Percentiles rank a stretch among this genome's conserved stretches.
These are phyloP conservation scores for Odontothrips loti DNA, from an alignment of 2,888 invertebrate genomes.

Conservation along the genomic window DNA sequence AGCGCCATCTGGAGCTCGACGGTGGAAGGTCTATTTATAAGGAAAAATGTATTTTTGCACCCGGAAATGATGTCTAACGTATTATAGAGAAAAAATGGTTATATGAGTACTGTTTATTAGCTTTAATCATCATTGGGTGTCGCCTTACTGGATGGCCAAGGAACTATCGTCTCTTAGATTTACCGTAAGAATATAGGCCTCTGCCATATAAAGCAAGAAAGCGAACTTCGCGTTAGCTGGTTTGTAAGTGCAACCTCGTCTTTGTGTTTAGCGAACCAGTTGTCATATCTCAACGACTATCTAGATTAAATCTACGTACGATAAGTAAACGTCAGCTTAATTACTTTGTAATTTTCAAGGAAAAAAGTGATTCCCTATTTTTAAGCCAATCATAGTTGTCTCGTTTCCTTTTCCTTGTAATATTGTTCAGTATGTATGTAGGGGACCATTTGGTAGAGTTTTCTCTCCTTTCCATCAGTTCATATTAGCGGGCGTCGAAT, in stretches of 20 bases:
- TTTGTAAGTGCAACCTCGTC: not conserved
- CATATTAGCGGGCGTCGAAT: not conserved
- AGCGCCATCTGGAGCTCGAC: not conserved
- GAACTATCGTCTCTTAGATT: not conserved
- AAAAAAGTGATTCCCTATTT: conserved; percentile 23
- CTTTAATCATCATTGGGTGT: conserved; percentile 22
- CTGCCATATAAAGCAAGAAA: not conserved
- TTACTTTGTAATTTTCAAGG: not conserved
- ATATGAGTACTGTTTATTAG: conserved; percentile 19
- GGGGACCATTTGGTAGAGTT: conserved; percentile 2
- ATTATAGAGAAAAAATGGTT: conserved; percentile 7
- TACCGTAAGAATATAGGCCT: conserved; percentile 9
- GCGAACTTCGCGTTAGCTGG: not conserved
- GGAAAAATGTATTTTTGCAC: conserved; percentile 23
- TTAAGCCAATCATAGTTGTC: conserved; percentile 7
- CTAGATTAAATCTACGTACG: not conserved
- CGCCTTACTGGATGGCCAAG: not conserved
- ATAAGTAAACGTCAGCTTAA: conserved; percentile 1
- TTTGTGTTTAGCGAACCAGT: not conserved
- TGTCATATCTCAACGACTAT: conserved; percentile 14
- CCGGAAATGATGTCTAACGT: conserved; percentile 14
- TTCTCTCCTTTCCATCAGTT: not conserved
- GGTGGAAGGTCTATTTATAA: conserved; percentile 15
- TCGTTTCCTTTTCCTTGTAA: conserved; percentile 1
- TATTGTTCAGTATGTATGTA: not conserved